Conservation (phyloP, 2,797 vertebrate genomes). For the Orientallactaga sibirica region DNA sequence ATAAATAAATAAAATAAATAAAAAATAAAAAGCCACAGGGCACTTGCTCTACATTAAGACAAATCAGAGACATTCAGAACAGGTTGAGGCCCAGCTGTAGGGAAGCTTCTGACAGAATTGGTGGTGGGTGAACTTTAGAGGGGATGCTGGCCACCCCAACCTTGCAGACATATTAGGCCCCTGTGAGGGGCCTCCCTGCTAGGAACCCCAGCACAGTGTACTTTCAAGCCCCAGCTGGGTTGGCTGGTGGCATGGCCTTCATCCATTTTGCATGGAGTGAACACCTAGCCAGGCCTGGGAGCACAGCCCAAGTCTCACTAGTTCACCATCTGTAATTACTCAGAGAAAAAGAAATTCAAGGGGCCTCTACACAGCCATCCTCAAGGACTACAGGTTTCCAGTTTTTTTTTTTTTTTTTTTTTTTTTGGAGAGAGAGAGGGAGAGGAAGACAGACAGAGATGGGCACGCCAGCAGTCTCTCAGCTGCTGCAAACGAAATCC, state of each 20-base stretch:
- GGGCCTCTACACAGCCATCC: background rate
- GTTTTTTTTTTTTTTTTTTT: background rate
- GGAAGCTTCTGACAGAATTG: background rate
- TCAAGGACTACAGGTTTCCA: background rate
- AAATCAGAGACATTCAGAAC: constrained; percentile 43
- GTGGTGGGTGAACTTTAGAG: constrained; percentile 9
- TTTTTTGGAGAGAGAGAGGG: too few species aligned
- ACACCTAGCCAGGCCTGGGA: background rate
- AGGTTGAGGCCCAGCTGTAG: background rate
- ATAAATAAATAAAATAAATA: too few species aligned
- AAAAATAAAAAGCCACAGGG: constrained; percentile 23
- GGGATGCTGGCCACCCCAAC: background rate
- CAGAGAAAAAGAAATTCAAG: background rate
- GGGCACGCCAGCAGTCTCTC: too few species aligned
- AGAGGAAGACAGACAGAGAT: too few species aligned
- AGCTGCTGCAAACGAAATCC: too few species aligned
- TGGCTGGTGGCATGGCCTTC: background rate
- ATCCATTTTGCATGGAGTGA: background rate
- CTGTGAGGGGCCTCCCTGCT: background rate
- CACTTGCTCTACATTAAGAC: constrained; percentile 64
- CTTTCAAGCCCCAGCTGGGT: background rate
- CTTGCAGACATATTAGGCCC: background rate
- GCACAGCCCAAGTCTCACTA: background rate
- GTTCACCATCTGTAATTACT: constrained; percentile 16
- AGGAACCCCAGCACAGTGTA: background rate